These are phyloP conservation scores for Telmatherina bonti DNA, from an alignment of 2,797 vertebrate genomes.

Conservation along the genomic window DNA sequence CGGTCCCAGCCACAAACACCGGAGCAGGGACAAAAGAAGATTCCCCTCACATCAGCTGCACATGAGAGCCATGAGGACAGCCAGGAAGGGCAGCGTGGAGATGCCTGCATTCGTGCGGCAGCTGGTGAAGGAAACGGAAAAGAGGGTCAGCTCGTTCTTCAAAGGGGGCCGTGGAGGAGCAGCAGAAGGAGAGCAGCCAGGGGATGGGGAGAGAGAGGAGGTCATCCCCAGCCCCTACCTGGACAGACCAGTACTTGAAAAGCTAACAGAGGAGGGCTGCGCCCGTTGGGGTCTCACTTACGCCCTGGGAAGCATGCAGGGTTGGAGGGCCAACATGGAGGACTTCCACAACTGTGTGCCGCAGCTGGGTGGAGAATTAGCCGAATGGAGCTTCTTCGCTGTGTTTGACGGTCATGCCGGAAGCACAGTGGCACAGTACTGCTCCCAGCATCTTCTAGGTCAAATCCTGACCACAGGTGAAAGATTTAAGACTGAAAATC, in stretches of 20 bases:
- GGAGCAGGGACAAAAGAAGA: conserved; percentile 41
- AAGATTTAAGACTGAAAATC: conserved; percentile 10
- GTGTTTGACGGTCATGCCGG: conserved; percentile 88
- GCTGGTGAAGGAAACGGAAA: conserved; percentile 86
- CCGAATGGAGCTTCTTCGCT: conserved; percentile 86
- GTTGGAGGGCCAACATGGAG: conserved; percentile 88
- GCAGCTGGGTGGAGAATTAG: conserved; percentile 78
- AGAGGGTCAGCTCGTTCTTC: conserved; percentile 86
- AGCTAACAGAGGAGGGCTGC: conserved; percentile 81
- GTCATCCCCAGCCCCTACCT: conserved; percentile 80
- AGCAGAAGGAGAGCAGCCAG: conserved; percentile 68
- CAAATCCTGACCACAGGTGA: conserved; percentile 81
- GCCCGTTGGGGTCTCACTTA: conserved; percentile 78
- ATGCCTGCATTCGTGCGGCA: conserved; percentile 85
- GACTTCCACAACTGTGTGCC: conserved; percentile 87
- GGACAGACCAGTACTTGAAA: conserved; percentile 82
- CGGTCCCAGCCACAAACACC: conserved; percentile 35
- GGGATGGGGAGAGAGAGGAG: conserved; percentile 71
- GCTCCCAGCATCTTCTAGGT: conserved; percentile 84
- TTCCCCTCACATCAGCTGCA: conserved; percentile 32
- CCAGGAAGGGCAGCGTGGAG: conserved; percentile 82
- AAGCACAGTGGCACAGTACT: conserved; percentile 82
- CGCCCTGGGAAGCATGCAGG: conserved; percentile 86
- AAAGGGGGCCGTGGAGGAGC: conserved; percentile 79
- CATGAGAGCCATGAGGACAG: conserved; percentile 76